Evolutionary conservation across 1,140 invertebrate species (phyloP), one percentile per base, ranked within the genome.

Genomic region (Trichonephila clavipes): DNA sequence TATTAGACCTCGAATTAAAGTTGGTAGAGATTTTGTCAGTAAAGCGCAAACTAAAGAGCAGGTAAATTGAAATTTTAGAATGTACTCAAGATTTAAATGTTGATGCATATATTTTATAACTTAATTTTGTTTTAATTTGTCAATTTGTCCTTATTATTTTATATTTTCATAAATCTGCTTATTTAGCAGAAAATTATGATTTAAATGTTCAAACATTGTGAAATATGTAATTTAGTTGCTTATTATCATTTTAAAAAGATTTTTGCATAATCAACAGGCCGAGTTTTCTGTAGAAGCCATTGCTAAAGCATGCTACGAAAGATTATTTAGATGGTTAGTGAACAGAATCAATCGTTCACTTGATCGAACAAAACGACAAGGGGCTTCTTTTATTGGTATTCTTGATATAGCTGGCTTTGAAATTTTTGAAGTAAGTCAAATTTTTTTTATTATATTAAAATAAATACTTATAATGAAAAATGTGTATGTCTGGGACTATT

Each of bases 271-370:
- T 94, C 64, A 59, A 61, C 40, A 94, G 94, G 99, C 99, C 6
- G 99, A 99, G 96, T 99, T 99, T 96, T 98, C 99, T 3, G 99
- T 99, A 0, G 99, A 99, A 96, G 99, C 99, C n/a, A 99, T 99
- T 95, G 98, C 98, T 24, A 99, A 99, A 96, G 99, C 99, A 0
- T 99, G 98, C 95, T 99, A 99, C 96, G 99, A 99, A 96, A 97
- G 99, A 34, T 97, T 99, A 97, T 99, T 99, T 97, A 98, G 99
- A 95, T 99, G 99, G 99, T 96, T 99, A 62, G 99, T 99, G 5
- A 95, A 95, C 72, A 95, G 97, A 87, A 96, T 96, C 94, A 96
- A 96, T 86, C 93, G 95, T 72, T 99, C 99, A 0, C 96, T 99
- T 72, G 99, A 99, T 95, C 97, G 99, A 94, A 99, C 99, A 14